Base-by-base conservation (phyloP, 2,888 invertebrate species). In the Clanis bilineata region DNA sequence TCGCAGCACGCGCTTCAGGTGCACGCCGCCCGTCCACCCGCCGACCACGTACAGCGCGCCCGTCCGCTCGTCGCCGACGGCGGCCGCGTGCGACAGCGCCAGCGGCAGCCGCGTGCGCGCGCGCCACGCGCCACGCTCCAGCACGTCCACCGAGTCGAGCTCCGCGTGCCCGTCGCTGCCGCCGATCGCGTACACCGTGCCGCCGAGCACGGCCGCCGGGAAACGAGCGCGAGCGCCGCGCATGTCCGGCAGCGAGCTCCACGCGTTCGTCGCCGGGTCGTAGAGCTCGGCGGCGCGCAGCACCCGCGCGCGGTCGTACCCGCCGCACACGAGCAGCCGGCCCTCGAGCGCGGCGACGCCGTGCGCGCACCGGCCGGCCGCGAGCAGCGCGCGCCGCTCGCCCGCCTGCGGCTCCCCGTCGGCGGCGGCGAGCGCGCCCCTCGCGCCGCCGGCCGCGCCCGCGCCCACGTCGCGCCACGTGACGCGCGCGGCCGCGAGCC, bases 91-190 rank as follows among this genome's bases (percentile, higher is more conserved):
- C 73, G 95, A 95, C 65, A 95, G 88, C 38, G 95, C 94, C 68
- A 94, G 87, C 45, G 94, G 86, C 68, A 85, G 77, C 22, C 70
- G 73, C 67, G 76, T 67, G 15, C 70, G 66, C 97, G 59, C 96
- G 5, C 55, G 45, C 79, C 79, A 79, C 58, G 60, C 69, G 55
- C 73, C 68, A 70, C 67, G 73, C 55, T 63, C 66, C 56, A 76
- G 76, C 57, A 78, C 81, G 62, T 85, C 83, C 64, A 89, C 85
- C 44, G 87, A 95, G 70, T 95, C 95, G 70, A 97, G 92, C 82
- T 98, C 97, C 10, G 94, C 94, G 65, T 95, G 95, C 0, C 97
- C 98, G 86, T 97, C 96, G 72, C 96, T 96, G 39, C 97, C 97
- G 59, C 97, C 97, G 56, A 96, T 93, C 39, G 95, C 96, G 86